phyloP scores from a whole-genome alignment of 2,888 invertebrate species.

The Athetis lepigone region DNA sequence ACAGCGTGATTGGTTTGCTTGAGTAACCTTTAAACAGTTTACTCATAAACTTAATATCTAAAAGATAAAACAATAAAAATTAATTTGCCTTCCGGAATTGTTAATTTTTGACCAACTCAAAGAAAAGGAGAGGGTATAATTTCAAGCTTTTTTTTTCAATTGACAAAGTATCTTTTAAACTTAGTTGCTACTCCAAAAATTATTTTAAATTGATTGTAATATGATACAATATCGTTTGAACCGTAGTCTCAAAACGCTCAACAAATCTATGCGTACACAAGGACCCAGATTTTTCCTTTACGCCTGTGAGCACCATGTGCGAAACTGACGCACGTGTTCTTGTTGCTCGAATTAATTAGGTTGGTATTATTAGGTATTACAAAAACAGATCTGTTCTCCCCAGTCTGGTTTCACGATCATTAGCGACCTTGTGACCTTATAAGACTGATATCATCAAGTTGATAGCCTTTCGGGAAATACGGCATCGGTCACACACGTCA shows the following conservation, averaged over 20 bases:
- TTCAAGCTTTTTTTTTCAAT: no score
- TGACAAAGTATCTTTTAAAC: no score
- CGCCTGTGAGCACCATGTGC: neutral
- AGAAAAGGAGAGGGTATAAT: no score
- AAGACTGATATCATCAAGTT: constrained; percentile 13
- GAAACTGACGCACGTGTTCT: constrained; percentile 1
- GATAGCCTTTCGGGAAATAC: constrained; percentile 19
- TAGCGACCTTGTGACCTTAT: constrained; percentile 23
- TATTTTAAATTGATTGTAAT: no score
- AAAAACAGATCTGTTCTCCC: constrained; percentile 3
- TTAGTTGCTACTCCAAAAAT: no score
- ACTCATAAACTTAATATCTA: neutral
- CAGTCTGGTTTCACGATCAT: constrained; percentile 12
- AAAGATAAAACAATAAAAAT: no score
- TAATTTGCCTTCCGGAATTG: no score
- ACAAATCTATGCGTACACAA: no score
- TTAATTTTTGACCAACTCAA: no score
- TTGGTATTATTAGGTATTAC: neutral
- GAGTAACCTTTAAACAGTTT: neutral
- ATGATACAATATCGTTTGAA: no score
- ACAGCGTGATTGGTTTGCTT: neutral
- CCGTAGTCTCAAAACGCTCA: no score
- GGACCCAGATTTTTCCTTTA: neutral
- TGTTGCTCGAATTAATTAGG: neutral
- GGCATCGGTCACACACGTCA: neutral